These are phyloP conservation scores for Diadromus collaris DNA, from an alignment of 2,888 invertebrate genomes.

Conservation along the genomic window DNA sequence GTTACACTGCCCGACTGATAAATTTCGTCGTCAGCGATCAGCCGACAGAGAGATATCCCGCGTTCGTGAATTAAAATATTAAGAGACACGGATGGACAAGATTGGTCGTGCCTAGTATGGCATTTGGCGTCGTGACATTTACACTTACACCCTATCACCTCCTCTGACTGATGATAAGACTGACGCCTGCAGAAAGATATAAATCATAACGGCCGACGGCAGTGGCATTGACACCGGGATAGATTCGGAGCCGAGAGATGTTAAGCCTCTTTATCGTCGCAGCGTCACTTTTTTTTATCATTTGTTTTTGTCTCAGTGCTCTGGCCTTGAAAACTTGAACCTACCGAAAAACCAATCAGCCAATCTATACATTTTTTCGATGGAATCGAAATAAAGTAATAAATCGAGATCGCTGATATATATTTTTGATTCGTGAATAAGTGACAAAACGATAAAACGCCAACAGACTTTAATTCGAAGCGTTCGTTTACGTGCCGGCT, in stretches of 20 bases:
- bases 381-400: too few species aligned
- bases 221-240: slow-evolving; percentile 56
- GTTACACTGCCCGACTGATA: background rate
- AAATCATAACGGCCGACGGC: slow-evolving; percentile 35
- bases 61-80: slow-evolving; percentile 7
- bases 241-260: slow-evolving; percentile 14
- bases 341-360: slow-evolving; percentile 1
- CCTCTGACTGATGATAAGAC: slow-evolving; percentile 18
- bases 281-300: slow-evolving; percentile 7
- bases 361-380: background rate
- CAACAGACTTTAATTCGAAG: slow-evolving; percentile 4
- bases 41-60: background rate
- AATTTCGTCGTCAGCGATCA: slow-evolving; percentile 1
- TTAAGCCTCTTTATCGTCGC: slow-evolving; percentile 1
- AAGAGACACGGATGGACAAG: slow-evolving; percentile 24
- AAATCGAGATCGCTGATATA: background rate
- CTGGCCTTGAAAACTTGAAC: slow-evolving; percentile 21
- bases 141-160: slow-evolving; percentile 19
- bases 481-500: background rate
- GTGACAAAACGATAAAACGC: background rate
- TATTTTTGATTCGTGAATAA: background rate
- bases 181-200: slow-evolving; percentile 11
- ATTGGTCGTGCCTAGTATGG: slow-evolving; percentile 32
- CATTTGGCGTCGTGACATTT: slow-evolving; percentile 16
- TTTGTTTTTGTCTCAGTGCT: background rate